Base-by-base conservation (phyloP, 2,888 invertebrate genomes). In the Euplagia quadripunctaria region DNA sequence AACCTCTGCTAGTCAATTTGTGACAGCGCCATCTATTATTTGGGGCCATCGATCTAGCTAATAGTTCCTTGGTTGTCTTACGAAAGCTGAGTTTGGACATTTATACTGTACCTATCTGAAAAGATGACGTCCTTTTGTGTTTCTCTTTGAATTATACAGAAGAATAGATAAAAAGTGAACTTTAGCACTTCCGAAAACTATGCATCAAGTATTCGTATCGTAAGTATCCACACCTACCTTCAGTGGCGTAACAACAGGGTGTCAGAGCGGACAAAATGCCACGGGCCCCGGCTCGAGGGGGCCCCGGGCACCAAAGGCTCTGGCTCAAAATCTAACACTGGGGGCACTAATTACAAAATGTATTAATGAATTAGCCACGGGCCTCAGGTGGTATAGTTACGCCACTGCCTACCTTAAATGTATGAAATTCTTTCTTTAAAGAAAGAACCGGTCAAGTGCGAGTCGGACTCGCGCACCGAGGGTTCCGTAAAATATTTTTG, bases 21-120 rank as follows among this genome's bases (percentile, higher is more conserved):
- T 86, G 88, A 87, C 87, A 86, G 79, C 83, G 73, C 83, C 78
- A 83, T 84, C 79, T 80, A 70, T 85, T 86, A 85, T 85, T 82
- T 82, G 66, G 71, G 70, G 65, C 82, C 69, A 79, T 85, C 79
- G 78, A 82, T 80, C 82, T 74, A 74, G 55, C 61, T 79, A 82
- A 83, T 81, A 68, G 78, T 72, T 68, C 70, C 66, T 74, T 73
- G 66, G 49, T 68, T 65, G 68, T 61, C 64, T 41, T 49, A 46
- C 43, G 49, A 74, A 55, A 66, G 46, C 68, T 61, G 43, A 42
- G 9, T 61, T 68, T 43, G 46, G 46, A 61, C 46, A 31, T 49
- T 58, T 20, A 68, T 7, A 58, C 11, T 43, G 43, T 68, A 43
- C 43, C 4, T 6, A 61, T 61, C 9, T 16, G 14, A 20, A 16